phyloP scores from a whole-genome alignment of 2,797 vertebrate species.

The Sciaenops ocellatus region DNA sequence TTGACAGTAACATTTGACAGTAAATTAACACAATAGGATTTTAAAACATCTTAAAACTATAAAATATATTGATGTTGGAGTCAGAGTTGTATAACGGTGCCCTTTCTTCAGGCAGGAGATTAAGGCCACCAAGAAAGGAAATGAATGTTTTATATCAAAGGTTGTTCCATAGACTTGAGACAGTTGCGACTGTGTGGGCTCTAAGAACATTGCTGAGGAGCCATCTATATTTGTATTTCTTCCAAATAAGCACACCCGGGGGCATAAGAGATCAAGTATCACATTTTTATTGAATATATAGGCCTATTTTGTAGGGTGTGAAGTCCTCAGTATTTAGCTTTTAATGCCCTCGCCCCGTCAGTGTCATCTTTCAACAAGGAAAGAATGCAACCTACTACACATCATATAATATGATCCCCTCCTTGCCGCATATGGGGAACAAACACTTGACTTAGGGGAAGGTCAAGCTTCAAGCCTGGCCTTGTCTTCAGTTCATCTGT shows the following conservation, averaged over 20 bases:
- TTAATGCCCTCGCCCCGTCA: constrained; percentile 62
- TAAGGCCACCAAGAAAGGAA: constrained; percentile 34
- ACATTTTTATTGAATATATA: constrained; percentile 83
- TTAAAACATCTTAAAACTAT: background rate
- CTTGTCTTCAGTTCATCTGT: constrained; percentile 82
- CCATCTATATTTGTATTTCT: constrained; percentile 84
- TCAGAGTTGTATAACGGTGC: constrained; percentile 10
- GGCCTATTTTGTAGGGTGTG: constrained; percentile 69
- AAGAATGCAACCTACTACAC: constrained; percentile 76
- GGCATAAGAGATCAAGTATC: constrained; percentile 75
- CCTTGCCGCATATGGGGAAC: constrained; percentile 65
- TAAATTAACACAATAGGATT: background rate
- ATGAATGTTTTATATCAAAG: constrained; percentile 69
- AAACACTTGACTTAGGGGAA: constrained; percentile 78
- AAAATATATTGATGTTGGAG: background rate
- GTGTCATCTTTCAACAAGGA: constrained; percentile 79
- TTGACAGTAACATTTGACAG: background rate
- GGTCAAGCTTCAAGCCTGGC: constrained; percentile 70
- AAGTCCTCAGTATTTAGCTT: constrained; percentile 74
- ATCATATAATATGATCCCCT: constrained; percentile 72
- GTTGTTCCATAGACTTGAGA: constrained; percentile 69
- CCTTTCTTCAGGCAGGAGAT: constrained; percentile 25
- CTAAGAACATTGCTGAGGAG: constrained; percentile 77
- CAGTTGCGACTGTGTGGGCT: constrained; percentile 71
- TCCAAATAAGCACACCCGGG: constrained; percentile 77